phyloP scores from a whole-genome alignment of 2,113 vertebrate species.

The Oncorhynchus kisutch region DNA sequence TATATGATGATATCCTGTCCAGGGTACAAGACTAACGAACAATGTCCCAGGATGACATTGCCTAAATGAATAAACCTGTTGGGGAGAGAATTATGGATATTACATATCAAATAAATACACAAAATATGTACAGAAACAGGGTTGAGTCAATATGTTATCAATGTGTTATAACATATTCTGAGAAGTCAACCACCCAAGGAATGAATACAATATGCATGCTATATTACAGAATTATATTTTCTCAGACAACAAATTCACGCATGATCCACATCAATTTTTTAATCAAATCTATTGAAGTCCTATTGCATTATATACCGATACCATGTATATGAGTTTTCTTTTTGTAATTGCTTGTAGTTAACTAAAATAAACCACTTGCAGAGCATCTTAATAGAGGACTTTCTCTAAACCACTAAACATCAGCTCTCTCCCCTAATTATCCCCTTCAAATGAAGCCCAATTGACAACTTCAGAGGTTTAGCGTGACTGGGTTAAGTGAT shows the following conservation, averaged over 20 bases:
- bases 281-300: background rate
- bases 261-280: too few relatives aligned
- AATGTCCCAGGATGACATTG: background rate
- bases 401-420: background rate
- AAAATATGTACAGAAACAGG: background rate
- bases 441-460: constrained; percentile 21
- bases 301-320: background rate
- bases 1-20: constrained; percentile 99
- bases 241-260: background rate
- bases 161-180: too few relatives aligned
- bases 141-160: background rate
- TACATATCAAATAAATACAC: background rate
- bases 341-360: background rate
- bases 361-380: background rate
- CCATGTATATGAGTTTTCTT: background rate
- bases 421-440: constrained; percentile 14
- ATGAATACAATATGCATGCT: too few relatives aligned
- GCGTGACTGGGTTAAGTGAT: constrained; percentile 4
- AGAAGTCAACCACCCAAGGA: too few relatives aligned
- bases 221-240: background rate
- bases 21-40: constrained; percentile 56
- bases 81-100: background rate
- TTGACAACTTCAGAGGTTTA: constrained; percentile 17
- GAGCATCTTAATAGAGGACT: background rate
- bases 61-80: background rate